Conservation (phyloP, 1,140 invertebrate species). For the Aphelenchoides fujianensis region DNA sequence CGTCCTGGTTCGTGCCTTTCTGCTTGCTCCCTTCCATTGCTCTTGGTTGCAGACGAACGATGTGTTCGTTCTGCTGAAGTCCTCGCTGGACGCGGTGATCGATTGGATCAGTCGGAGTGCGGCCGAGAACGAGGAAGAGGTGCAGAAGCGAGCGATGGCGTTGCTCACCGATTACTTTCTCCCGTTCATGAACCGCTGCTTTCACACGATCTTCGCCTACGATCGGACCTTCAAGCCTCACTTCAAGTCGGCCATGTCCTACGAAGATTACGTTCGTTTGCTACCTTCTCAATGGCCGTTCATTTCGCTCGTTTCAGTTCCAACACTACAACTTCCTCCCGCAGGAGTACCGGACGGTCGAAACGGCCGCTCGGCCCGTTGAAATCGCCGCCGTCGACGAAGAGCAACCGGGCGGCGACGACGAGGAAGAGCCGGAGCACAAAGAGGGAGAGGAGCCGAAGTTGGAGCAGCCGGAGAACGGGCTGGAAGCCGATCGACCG, state of each 20-base stretch:
- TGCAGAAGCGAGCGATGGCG: conserved; percentile 31
- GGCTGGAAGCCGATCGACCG: too few species aligned
- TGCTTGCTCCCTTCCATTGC: neutral
- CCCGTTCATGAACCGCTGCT: conserved; percentile 49
- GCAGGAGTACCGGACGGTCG: neutral
- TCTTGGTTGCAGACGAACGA: conserved; percentile 30
- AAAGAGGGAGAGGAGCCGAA: neutral
- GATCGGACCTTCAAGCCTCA: conserved; percentile 25
- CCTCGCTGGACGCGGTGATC: conserved; percentile 39
- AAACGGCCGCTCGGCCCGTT: too few species aligned
- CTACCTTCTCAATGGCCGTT: neutral
- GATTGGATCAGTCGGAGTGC: conserved; percentile 40
- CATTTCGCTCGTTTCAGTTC: neutral
- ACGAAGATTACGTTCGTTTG: conserved; percentile 41
- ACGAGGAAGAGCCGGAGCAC: too few species aligned
- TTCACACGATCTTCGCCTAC: conserved; percentile 47
- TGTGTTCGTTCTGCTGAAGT: conserved; percentile 34
- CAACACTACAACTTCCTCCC: conserved; percentile 4
- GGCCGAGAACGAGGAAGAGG: conserved; percentile 11
- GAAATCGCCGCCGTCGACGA: neutral
- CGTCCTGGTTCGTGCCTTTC: conserved; percentile 44
- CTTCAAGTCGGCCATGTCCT: conserved; percentile 27
- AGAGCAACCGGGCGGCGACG: too few species aligned
- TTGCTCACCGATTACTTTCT: conserved; percentile 44
- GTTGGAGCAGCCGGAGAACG: neutral